Evolutionary conservation across 2,797 vertebrate genomes (phyloP), one percentile per base, ranked within the genome.

Genomic region (Microctenopoma stevenorrisi): DNA sequence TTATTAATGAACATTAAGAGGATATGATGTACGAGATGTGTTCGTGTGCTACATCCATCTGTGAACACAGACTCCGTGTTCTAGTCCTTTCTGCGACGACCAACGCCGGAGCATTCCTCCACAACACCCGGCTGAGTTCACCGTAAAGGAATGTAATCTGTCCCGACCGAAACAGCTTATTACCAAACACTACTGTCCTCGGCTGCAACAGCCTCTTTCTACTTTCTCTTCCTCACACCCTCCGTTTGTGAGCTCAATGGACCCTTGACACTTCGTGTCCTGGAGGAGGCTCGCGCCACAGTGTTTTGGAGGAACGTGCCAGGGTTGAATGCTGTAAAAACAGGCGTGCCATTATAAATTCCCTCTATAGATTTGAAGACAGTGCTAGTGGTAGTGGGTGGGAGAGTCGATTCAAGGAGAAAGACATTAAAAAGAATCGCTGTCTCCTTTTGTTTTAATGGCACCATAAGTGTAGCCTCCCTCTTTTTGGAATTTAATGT

Each of bases 101-200:
- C 2, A 68, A 83, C 84, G 63, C 58, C 10, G 5, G 60, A 12
- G 22, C 66, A 79, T 89, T 87, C 85, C 72, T 86, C 58, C 44
- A 51, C 8, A 80, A 73, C 78, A 69, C 64, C 78, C 75, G 51
- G 78, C 74, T 88, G 87, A 88, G 79, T 83, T 88, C 86, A 91
- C 83, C 43, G 7, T 65, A 76, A 68, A 67, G 86, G 88, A 90
- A 90, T 90, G 88, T 63, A 65, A 84, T 61, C 68, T 33, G 65
- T 71, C 79, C 72, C 63, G 75, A 79, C 74, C 12, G 8, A 82
- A 86, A 73, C 81, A 63, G 63, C 73, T 75, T 76, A 79, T 88
- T 84, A 79, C 73, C 66, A 69, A 82, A 78, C 63, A 22, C 57
- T 38, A 49, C 63, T 46, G 63, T 72, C 69, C 74, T 68, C 71